Evolutionary conservation across 2,797 vertebrate genomes (phyloP), one percentile per base, ranked within the genome.

Genomic region (Neopelma chrysocephalum): DNA sequence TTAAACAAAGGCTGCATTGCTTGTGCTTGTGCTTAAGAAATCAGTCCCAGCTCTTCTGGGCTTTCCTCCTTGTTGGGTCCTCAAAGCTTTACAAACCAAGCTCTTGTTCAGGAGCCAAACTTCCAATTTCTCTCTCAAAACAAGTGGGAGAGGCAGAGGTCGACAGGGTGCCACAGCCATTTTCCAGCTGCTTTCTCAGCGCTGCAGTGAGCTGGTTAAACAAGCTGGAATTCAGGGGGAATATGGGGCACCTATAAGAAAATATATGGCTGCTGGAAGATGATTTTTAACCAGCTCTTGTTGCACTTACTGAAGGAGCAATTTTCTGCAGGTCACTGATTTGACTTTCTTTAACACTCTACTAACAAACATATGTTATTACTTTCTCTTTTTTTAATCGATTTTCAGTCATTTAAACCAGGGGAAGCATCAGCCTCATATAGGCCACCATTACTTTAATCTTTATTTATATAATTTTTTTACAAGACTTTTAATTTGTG

Each of bases 401-500:
- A 31, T 75, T 77, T 82, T 25, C 18, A 32, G 48, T 82, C 32
- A 9, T 76, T 82, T 57, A 42, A 76, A 72, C 12, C 26, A 26
- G 48, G 20, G 8, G 31, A 58, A 26, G 7, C 11, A 10, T 40
- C 1, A 1, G 42, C 65, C 50, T 82, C 38, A 1, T 27, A 3
- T 0, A 53, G 62, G 11, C 50, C n/a, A 7, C 43, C 2, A 1
- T 38, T 42, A 5, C 58, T 54, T 68, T 34, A 48, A 36, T 26
- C 48, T 60, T 16, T 15, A 18, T 38, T 38, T 29, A 11, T 26
- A 15, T 25, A 2, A 18, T 17, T 51, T 18, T 51, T 56, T 4
- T 0, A 4, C 0, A 1, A 29, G 32, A 4, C 47, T 71, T 82
- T 71, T 32, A 29, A 40, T 9, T 4, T 9, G 23, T 1, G 0